Evolutionary conservation across 1,140 invertebrate species (phyloP).

Genomic region (Portunus trituberculatus): DNA sequence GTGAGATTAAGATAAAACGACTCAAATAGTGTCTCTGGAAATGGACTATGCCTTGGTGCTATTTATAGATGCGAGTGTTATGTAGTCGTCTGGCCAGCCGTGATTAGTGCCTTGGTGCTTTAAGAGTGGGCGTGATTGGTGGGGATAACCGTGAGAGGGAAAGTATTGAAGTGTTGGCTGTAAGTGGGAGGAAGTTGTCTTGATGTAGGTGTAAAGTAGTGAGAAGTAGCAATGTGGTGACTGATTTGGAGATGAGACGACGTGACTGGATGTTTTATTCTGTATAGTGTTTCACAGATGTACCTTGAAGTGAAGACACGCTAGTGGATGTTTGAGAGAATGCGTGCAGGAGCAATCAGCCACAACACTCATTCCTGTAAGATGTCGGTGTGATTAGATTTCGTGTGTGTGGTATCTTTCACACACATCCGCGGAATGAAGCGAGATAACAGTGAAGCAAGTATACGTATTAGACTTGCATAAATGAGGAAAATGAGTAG

Average conservation of each 20-base stretch:
- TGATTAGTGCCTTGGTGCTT: not conserved
- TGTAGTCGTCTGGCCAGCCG: not conserved
- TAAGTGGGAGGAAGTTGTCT: too few species aligned
- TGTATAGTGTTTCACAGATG: too few species aligned
- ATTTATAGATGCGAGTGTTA: not conserved
- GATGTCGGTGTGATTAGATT: not conserved
- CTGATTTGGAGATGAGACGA: too few species aligned
- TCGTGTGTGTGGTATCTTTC: not conserved
- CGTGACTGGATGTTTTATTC: too few species aligned
- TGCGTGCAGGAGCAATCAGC: not conserved
- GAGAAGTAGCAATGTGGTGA: too few species aligned
- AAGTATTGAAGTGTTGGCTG: too few species aligned
- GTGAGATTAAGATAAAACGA: not conserved
- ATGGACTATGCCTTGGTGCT: not conserved
- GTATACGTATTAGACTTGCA: not conserved
- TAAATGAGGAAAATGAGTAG: conserved; percentile 2
- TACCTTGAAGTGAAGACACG: too few species aligned
- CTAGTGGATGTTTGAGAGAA: not conserved
- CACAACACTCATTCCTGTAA: not conserved
- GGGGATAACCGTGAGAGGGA: not conserved
- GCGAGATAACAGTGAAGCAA: not conserved
- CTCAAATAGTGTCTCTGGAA: not conserved
- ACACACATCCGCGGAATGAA: not conserved
- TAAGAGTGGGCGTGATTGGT: not conserved
- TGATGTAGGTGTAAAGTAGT: too few species aligned